Evolutionary conservation across 2,888 invertebrate species (phyloP), one percentile per base, ranked within the genome.

Genomic region (Acronicta aceris): DNA sequence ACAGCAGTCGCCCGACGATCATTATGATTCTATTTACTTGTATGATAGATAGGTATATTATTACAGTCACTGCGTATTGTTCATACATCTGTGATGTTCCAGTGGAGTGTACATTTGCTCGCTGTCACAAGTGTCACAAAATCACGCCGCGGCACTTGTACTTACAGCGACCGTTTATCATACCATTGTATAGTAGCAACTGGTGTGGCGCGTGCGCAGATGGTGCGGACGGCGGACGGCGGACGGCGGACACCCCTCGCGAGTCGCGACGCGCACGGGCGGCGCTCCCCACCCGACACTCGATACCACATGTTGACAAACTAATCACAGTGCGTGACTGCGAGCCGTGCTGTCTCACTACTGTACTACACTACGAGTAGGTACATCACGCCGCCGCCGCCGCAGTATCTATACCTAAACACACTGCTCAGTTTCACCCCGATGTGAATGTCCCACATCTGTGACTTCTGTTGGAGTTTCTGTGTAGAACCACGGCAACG

Each of bases 251-350:
- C 27, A 27, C 7, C 6, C 27, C 21, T 21, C 27, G 27, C 27
- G 5, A 7, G 27, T 5, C 27, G 27, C 27, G 5, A 7, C n/a
- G 63, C 9, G 38, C 9, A 33, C 33, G 42, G 47, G 41, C 27
- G 9, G 5, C 27, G 21, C 47, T 57, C 43, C 25, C 51, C 57
- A 45, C 47, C 52, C 65, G 64, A 10, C 61, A 66, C 64, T 65
- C 49, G 65, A 51, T 67, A 57, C 57, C 71, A 67, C 53, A 67
- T 61, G 67, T 50, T 51, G 5, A 51, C 36, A 36, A 38, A 60
- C 46, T 46, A 38, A 42, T 46, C 43, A 27, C 49, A 7, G 7
- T 1, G 21, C 27, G 15, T 43, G 43, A 30, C 8, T 1, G 21
- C 27, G 15, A 40, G 43, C 27, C 41, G 40, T 27, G 21, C 21